Percentiles rank a stretch among this genome's conserved stretches.
phyloP scores from a whole-genome alignment of 2,888 invertebrate species.

The Camptogramma bilineatum region DNA sequence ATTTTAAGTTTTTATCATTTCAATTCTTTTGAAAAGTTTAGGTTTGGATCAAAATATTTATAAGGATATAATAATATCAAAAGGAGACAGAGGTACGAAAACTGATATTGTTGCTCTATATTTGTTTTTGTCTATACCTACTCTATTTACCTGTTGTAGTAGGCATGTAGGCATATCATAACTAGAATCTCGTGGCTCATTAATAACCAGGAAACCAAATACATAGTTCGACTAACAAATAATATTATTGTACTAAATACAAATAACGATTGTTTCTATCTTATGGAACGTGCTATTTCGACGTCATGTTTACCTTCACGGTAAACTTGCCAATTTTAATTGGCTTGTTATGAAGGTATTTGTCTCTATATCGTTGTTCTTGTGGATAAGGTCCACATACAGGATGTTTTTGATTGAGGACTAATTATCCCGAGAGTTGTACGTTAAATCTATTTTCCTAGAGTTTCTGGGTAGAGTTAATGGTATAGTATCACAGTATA shows the following conservation, averaged over 20 bases:
- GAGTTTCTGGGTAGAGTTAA: too few species aligned
- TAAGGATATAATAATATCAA: too few species aligned
- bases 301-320: conserved; percentile 9
- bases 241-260: conserved; percentile 15
- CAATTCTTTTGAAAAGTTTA: too few species aligned
- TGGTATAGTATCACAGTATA: too few species aligned
- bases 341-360: background rate
- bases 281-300: conserved; percentile 17
- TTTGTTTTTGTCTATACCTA: too few species aligned
- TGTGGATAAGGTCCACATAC: background rate
- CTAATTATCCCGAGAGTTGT: background rate
- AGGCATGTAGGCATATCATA: background rate
- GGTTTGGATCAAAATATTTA: too few species aligned
- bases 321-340: conserved; percentile 1
- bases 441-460: too few species aligned
- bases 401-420: background rate
- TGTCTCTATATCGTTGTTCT: background rate
- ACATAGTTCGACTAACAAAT: conserved; percentile 14
- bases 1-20: too few species aligned
- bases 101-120: too few species aligned
- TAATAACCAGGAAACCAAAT: conserved; percentile 19
- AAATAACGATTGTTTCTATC: conserved; percentile 23
- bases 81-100: too few species aligned
- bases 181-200: conserved; percentile 9
- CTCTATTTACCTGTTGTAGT: too few species aligned